Evolutionary conservation across 2,797 vertebrate species (phyloP).

Genomic region (Melanotaenia pygmaea): DNA sequence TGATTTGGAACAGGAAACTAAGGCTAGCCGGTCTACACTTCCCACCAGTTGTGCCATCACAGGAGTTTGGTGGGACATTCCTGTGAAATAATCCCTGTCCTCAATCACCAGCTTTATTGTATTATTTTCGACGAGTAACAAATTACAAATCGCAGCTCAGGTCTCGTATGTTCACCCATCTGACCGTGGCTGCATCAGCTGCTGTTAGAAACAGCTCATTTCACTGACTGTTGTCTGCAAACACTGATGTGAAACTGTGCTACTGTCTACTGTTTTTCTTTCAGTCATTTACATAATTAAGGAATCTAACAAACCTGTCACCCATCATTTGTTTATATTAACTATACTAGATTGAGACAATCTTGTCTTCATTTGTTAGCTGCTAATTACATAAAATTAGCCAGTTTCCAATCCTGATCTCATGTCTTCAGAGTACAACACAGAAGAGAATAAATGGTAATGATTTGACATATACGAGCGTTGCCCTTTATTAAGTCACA

Average conservation of each 20-base stretch:
- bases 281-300: conserved; percentile 32
- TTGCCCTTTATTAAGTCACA: conserved; percentile 67
- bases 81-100: conserved; percentile 40
- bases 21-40: conserved; percentile 40
- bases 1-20: conserved; percentile 47
- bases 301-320: conserved; percentile 31
- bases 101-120: conserved; percentile 30
- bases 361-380: conserved; percentile 24
- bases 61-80: conserved; percentile 34
- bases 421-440: conserved; percentile 44
- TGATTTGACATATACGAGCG: conserved; percentile 51
- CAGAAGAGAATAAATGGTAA: conserved; percentile 49
- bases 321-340: conserved; percentile 6
- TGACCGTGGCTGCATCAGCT: not conserved
- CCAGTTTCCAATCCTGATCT: conserved; percentile 41
- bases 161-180: not conserved
- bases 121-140: conserved; percentile 24
- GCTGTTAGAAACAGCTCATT: conserved; percentile 52
- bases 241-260: conserved; percentile 42
- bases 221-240: conserved; percentile 21
- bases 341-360: conserved; percentile 17
- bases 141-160: conserved; percentile 23
- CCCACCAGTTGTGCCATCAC: conserved; percentile 26
- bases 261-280: conserved; percentile 32
- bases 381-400: conserved; percentile 37